A percentile compares a stretch with the other conserved stretches of the same genome.
phyloP scores from a whole-genome alignment of 2,113 vertebrate genomes.

The Cephalophus harveyi region DNA sequence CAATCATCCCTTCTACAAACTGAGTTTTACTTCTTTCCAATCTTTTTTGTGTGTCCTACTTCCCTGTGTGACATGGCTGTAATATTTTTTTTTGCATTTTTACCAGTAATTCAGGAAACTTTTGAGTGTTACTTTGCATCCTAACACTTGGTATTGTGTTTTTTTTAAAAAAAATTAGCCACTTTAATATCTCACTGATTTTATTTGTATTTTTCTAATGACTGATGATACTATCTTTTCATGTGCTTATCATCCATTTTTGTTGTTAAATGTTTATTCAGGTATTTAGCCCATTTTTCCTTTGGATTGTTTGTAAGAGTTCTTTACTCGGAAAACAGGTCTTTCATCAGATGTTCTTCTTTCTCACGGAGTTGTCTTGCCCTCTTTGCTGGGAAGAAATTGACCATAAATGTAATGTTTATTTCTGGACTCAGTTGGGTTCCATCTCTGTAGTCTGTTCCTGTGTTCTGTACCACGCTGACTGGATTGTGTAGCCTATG shows the following conservation, averaged over 20 bases:
- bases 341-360: not conserved
- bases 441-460: not conserved
- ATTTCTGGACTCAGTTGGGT: not conserved
- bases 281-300: not conserved
- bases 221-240: not conserved
- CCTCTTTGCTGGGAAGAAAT: not conserved
- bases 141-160: not conserved
- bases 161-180: not conserved
- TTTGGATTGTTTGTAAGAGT: not conserved
- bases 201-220: constrained; percentile 7
- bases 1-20: not conserved
- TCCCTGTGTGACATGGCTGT: not conserved
- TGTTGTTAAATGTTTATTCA: not conserved
- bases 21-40: not conserved
- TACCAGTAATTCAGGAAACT: not conserved
- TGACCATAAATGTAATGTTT: not conserved
- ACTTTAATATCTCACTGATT: not conserved
- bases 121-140: not conserved
- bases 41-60: not conserved
- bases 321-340: not conserved
- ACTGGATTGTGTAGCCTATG: not conserved
- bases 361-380: not conserved
- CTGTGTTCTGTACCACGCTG: not conserved
- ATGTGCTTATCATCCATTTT: not conserved
- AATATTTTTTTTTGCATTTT: not conserved